Base-by-base conservation (phyloP, 2,888 invertebrate genomes). In the Nipponacmea schrenckii region DNA sequence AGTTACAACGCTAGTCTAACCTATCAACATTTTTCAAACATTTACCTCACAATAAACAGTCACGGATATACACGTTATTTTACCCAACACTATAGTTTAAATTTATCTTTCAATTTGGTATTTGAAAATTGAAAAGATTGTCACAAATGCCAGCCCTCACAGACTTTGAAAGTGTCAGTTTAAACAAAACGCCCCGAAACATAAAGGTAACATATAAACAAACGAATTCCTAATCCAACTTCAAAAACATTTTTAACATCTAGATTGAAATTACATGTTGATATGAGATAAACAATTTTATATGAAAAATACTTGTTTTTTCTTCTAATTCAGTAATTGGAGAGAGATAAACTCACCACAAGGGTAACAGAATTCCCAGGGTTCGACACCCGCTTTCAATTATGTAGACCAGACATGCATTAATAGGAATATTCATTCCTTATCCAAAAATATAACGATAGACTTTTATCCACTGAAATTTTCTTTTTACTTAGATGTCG, bases 201-300 rank as follows among this genome's bases (percentile, higher is more conserved):
- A 24, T 20, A 24, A 24, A 24, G 39, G 20, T 56, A 24, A 56
- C 20, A 56, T 20, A 24, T 56, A 56, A 56, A 56, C 56, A 56
- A 24, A 56, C 20, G 24, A 56, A 56, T 56, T 56, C 56, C 56
- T 20, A 56, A 56, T 56, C 56, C 56, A 56, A 56, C 56, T 12
- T 56, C 56, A 56, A 56, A 56, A 56, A 56, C 56, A 56, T 56
- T 56, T 7, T 56, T 56, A 2, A 24, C 20, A 56, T 24, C 20
- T 24, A 24, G 24, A 56, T 14, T 20, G 20, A 24, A 56, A 56
- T 56, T 56, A 56, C 56, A 56, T 56, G 56, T 56, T 56, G 56
- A 24, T 56, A 56, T 24, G 24, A 39, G 10, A 39, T 39, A 39
- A 39, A 39, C 39, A 39, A 39, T 5, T 39, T 39, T 39, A 39